These are phyloP conservation scores for Osmerus eperlanus DNA, from an alignment of 2,113 vertebrate genomes.

Conservation along the genomic window DNA sequence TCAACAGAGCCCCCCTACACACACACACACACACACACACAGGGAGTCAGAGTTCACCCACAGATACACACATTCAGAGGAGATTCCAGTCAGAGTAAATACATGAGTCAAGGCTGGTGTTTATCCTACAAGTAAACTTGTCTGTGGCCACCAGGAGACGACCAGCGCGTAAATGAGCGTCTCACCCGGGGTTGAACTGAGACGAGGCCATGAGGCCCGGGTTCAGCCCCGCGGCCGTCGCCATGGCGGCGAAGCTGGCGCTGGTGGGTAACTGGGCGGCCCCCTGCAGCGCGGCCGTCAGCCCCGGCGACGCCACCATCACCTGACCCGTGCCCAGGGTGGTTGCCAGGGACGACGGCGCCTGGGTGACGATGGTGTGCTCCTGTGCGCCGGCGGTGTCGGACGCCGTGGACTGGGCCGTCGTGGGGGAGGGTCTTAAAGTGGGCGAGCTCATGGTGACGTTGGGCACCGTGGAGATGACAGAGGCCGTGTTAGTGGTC, in stretches of 20 bases:
- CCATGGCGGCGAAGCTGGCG: slow-evolving; percentile 94
- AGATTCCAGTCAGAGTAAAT: not conserved
- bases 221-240: slow-evolving; percentile 91
- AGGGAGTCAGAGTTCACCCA: not conserved
- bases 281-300: slow-evolving; percentile 86
- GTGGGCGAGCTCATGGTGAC: slow-evolving; percentile 83
- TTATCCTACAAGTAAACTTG: not conserved
- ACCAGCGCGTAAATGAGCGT: not conserved
- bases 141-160: not conserved
- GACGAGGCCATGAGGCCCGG: slow-evolving; percentile 95
- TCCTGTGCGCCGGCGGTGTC: slow-evolving; percentile 77
- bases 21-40: slow-evolving; percentile 16
- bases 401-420: slow-evolving; percentile 66
- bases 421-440: slow-evolving; percentile 83
- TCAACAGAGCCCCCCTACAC: slow-evolving; percentile 91
- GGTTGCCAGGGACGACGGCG: slow-evolving; percentile 78
- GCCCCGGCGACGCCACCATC: slow-evolving; percentile 87
- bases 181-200: slow-evolving; percentile 92
- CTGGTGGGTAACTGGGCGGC: slow-evolving; percentile 86
- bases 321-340: slow-evolving; percentile 85
- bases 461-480: slow-evolving; percentile 89
- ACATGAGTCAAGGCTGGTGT: no score
- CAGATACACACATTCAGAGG: not conserved
- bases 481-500: slow-evolving; percentile 85
- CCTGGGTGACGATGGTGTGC: slow-evolving; percentile 78